These are phyloP conservation scores for Euspilapteryx auroguttella DNA, from an alignment of 2,888 invertebrate genomes.

Conservation along the genomic window DNA sequence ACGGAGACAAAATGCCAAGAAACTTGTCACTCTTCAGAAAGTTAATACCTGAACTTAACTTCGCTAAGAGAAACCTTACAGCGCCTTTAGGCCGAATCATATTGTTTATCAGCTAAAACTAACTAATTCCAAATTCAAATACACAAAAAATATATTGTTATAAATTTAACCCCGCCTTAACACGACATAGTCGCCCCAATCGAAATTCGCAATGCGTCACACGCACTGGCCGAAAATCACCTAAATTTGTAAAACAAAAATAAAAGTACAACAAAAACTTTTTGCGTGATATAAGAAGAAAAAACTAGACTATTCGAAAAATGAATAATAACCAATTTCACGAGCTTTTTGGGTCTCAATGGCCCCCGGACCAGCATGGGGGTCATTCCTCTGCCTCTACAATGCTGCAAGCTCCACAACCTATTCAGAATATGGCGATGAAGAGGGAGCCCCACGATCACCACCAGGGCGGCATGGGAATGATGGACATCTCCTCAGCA, in stretches of 20 bases:
- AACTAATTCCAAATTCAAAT: slow-evolving; percentile 9
- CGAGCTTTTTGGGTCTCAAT: slow-evolving; percentile 51
- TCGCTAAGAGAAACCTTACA: slow-evolving; percentile 50
- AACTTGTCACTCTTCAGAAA: slow-evolving; percentile 51
- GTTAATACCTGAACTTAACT: slow-evolving; percentile 50
- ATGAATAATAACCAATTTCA: slow-evolving; percentile 54
- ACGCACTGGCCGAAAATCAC: slow-evolving; percentile 31
- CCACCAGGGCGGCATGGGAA: slow-evolving; percentile 18
- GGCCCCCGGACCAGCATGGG: slow-evolving; percentile 54
- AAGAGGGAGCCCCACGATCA: slow-evolving; percentile 42
- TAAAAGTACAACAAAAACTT: slow-evolving; percentile 9
- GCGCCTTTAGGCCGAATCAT: slow-evolving; percentile 42
- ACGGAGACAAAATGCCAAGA: slow-evolving; percentile 59
- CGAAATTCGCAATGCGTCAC: slow-evolving; percentile 29
- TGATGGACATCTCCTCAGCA: slow-evolving; percentile 25
- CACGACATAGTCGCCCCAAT: slow-evolving; percentile 45
- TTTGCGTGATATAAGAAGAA: slow-evolving; percentile 7
- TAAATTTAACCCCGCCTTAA: slow-evolving; percentile 43
- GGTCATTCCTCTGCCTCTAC: slow-evolving; percentile 48
- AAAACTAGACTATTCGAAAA: too few relatives aligned
- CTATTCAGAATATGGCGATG: slow-evolving; percentile 33
- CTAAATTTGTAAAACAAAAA: slow-evolving; percentile 14
- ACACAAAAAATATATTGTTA: slow-evolving; percentile 18
- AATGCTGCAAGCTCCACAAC: slow-evolving; percentile 29
- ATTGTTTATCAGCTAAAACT: slow-evolving; percentile 39